Conservation (phyloP, 2,113 vertebrate species). For the Ailuropoda melanoleuca region DNA sequence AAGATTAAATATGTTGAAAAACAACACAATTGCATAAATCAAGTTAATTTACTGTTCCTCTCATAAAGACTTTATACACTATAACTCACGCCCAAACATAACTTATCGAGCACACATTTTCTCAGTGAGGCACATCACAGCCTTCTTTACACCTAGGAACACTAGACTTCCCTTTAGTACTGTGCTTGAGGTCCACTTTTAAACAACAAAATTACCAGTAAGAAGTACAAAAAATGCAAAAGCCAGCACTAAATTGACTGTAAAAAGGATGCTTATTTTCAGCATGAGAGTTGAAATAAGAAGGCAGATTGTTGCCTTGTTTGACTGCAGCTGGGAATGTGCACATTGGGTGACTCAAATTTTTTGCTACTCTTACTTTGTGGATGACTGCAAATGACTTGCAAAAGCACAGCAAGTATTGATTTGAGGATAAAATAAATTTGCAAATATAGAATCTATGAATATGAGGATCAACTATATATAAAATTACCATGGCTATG, state of each 20-base stretch:
- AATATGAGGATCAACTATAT: neutral
- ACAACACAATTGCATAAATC: neutral
- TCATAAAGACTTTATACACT: neutral
- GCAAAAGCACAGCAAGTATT: neutral
- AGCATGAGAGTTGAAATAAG: neutral
- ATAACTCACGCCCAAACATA: neutral
- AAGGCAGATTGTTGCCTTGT: neutral
- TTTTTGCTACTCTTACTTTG: neutral
- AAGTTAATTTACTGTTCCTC: neutral
- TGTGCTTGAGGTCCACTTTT: neutral
- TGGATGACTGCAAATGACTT: neutral
- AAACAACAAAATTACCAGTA: neutral
- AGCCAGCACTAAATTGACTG: neutral
- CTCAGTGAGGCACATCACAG: neutral
- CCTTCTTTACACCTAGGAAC: neutral
- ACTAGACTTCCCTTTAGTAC: neutral
- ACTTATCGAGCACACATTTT: neutral
- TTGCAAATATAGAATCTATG: neutral
- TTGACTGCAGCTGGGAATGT: neutral
- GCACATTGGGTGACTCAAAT: neutral
- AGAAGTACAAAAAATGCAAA: neutral
- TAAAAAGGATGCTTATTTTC: neutral
- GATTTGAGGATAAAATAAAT: neutral
- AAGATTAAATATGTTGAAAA: conserved; percentile 24
- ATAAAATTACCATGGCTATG: neutral